Percentiles rank a stretch among this genome's conserved stretches.
Conservation (phyloP, 1,140 invertebrate genomes). For the Lanistes nyassanus region DNA sequence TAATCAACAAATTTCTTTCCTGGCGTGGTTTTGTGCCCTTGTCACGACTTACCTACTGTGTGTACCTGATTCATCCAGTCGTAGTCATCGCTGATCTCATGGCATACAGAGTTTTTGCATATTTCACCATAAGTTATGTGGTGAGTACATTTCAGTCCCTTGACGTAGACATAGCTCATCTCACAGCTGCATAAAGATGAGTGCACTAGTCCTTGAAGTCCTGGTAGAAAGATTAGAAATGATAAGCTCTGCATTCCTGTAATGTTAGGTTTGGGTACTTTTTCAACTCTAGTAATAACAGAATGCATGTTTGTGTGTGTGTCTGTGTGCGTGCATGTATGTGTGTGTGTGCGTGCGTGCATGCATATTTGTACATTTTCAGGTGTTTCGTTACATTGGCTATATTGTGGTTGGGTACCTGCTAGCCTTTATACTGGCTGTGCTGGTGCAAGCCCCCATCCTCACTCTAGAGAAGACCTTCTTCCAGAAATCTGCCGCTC, state of each 20-base stretch:
- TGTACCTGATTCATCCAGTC: conserved; percentile 85
- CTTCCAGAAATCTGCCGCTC: not conserved
- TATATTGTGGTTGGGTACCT: conserved; percentile 18
- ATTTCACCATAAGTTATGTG: conserved; percentile 23
- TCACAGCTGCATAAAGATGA: not conserved
- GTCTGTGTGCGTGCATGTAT: not conserved
- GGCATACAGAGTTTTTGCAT: conserved; percentile 22
- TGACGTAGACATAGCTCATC: no score
- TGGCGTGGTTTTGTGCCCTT: conserved; percentile 83
- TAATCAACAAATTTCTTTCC: conserved; percentile 79
- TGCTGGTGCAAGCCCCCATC: conserved; percentile 7
- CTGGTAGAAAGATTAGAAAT: not conserved
- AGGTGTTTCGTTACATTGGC: conserved; percentile 24
- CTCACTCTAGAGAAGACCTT: conserved; percentile 9
- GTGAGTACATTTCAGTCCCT: not conserved
- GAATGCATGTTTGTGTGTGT: not conserved
- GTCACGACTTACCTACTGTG: conserved; percentile 87
- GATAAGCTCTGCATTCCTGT: not conserved
- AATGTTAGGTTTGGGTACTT: not conserved
- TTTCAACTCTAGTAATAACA: not conserved
- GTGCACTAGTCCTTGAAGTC: not conserved
- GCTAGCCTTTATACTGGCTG: conserved; percentile 1
- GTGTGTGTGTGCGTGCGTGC: not conserved
- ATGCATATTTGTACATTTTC: not conserved
- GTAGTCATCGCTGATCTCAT: conserved; percentile 42